Base-by-base conservation (phyloP, 2,888 invertebrate species). In the Drosophila putrida region DNA sequence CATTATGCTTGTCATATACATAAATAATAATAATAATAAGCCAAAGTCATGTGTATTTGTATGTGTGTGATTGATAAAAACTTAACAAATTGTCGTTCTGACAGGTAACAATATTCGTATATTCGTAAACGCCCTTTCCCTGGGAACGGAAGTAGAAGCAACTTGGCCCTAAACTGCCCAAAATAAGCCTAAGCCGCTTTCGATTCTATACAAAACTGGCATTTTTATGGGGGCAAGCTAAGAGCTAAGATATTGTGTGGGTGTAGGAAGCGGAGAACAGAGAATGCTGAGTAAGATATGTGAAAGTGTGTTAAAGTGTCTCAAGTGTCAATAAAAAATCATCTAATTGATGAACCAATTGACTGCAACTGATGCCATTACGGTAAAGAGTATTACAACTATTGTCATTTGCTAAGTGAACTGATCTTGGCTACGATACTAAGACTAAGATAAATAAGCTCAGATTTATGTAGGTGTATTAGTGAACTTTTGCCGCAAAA, bases 21-120 rank as follows among this genome's bases (percentile, higher is more conserved):
- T 70, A 62, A 58, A 62, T 28, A 55, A 62, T 55, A 62, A 79
- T 77, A 75, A 80, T 74, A 74, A 80, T 71, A 78, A 63, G 59
- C 53, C 59, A 71, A 60, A 57, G 33, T 20, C 4, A 15, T 31
- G n/a, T 36, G 44, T 44, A 20, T 38, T 15, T 11, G 13, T 53
- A 53, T 46, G 53, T 49, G 46, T 39, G 38, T 61, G 59, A 70
- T 67, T 71, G 75, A 82, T 67, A 67, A 76, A 74, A 76, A 72
- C 54, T 61, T 67, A 71, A 54, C 57, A 75, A 57, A 61, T 57
- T 64, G 60, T 55, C 55, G 38, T 41, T 72, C 47, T 60, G 54
- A 15, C 62, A 68, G 71, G 71, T 68, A 66, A 57, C 28, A 64
- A 58, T 33, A 62, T 64, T 47, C 50, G 69, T 8, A 58, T 31